Conservation (phyloP, 2,888 invertebrate genomes). For the Busseola fusca region DNA sequence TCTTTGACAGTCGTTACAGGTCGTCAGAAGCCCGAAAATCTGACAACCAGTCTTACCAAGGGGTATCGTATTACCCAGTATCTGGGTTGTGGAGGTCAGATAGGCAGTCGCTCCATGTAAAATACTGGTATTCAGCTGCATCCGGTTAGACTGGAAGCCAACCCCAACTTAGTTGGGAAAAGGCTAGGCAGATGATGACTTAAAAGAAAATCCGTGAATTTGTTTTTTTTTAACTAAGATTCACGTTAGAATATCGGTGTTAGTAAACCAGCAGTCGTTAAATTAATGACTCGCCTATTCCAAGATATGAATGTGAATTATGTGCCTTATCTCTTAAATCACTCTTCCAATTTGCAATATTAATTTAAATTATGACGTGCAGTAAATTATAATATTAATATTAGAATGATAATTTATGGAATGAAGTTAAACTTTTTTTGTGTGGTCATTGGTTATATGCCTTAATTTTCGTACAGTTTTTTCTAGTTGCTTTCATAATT, state of each 20-base stretch:
- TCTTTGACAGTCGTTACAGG: no score
- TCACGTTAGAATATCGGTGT: slow-evolving; percentile 24
- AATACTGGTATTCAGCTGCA: no score
- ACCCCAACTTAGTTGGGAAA: no score
- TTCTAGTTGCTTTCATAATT: slow-evolving; percentile 2
- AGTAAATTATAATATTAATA: slow-evolving; percentile 52
- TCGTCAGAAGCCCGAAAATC: no score
- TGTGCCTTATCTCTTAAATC: slow-evolving; percentile 51
- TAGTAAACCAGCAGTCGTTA: slow-evolving; percentile 28
- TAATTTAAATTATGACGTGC: slow-evolving; percentile 54
- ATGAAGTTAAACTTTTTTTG: slow-evolving; percentile 32
- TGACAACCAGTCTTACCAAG: no score
- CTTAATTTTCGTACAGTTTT: slow-evolving; percentile 16
- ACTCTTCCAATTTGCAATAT: slow-evolving; percentile 54
- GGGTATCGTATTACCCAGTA: no score
- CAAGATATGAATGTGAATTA: slow-evolving; percentile 45
- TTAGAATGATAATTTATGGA: slow-evolving; percentile 42
- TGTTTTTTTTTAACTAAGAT: not conserved
- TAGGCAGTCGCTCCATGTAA: no score
- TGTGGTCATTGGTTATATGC: slow-evolving; percentile 27
- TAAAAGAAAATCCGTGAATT: not conserved
- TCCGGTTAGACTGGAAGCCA: no score
- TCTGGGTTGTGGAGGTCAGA: no score
- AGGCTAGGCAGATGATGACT: no score
- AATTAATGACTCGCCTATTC: slow-evolving; percentile 45